Evolutionary conservation across 2,888 invertebrate genomes (phyloP), one percentile per base, ranked within the genome.

Genomic region (Drosophila subquinaria): DNA sequence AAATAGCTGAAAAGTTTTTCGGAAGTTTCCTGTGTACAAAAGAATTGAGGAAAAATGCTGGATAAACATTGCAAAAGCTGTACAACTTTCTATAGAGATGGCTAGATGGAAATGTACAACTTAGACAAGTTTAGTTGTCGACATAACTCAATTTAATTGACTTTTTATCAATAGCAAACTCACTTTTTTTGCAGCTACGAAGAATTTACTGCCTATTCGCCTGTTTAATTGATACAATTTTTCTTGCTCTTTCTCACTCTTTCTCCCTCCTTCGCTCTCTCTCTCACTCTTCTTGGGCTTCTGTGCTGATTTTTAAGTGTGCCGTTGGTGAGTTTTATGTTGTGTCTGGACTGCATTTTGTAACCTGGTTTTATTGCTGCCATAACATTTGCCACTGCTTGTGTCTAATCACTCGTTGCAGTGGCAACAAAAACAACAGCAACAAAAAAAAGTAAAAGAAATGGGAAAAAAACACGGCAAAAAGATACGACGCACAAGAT

Each of bases 281-380:
- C 8, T 47, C 20, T 35, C 30, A 17, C 1, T 15, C 13, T 40
- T 45, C 20, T 15, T 40, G 53, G 20, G 66, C 59, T 61, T 65
- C 68, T 78, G 81, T 80, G 81, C 76, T 66, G 65, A 72, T 76
- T 76, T 74, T 67, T 50, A 80, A 79, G 81, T 88, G 66, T 89
- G 89, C 60, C 88, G 82, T 62, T 76, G 36, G 53, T 53, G 36
- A 65, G 68, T 82, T 67, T 82, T 70, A 69, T 74, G 85, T 73
- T 81, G 72, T 79, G 74, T 87, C 80, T 81, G 84, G 69, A 64
- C 71, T 82, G 89, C 89, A 70, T 82, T 89, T 89, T 88, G 89
- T 81, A 86, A 89, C 86, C 86, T 86, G 89, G 89, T 88, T 83
- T 83, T 85, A 88, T 89, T 56, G 76, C 80, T 78, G 82, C 82